Percentiles rank a stretch among this genome's conserved stretches.
phyloP scores from a whole-genome alignment of 2,797 vertebrate genomes.

The Smutsia gigantea region DNA sequence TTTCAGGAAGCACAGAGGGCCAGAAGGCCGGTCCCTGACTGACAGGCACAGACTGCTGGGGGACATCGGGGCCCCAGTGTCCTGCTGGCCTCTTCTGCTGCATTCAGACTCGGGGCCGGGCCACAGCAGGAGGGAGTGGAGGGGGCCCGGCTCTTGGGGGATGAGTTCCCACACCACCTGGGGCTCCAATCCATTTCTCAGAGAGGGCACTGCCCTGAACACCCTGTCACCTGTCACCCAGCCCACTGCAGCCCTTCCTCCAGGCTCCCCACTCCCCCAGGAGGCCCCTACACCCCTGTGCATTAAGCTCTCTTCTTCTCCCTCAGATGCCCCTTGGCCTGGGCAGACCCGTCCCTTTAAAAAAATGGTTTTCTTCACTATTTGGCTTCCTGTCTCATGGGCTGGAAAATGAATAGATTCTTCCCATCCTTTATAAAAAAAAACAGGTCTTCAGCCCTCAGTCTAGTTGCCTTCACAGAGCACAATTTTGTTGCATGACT shows the following conservation, averaged over 20 bases:
- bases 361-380: background rate
- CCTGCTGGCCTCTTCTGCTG: background rate
- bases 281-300: background rate
- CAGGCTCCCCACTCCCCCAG: background rate
- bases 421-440: background rate
- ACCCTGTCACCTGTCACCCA: background rate
- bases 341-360: background rate
- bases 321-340: background rate
- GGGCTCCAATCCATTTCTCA: background rate
- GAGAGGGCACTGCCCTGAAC: too few relatives aligned
- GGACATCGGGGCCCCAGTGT: background rate
- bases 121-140: too few relatives aligned
- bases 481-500: background rate
- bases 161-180: background rate
- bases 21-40: background rate
- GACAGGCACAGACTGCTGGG: background rate
- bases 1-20: background rate
- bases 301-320: background rate
- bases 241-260: background rate
- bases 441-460: background rate
- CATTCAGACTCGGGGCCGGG: background rate
- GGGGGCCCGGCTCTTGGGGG: background rate
- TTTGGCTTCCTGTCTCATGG: background rate
- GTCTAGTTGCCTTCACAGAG: background rate
- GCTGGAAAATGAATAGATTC: background rate